Conservation (phyloP, 2,888 invertebrate genomes). For the Tineola bisselliella region DNA sequence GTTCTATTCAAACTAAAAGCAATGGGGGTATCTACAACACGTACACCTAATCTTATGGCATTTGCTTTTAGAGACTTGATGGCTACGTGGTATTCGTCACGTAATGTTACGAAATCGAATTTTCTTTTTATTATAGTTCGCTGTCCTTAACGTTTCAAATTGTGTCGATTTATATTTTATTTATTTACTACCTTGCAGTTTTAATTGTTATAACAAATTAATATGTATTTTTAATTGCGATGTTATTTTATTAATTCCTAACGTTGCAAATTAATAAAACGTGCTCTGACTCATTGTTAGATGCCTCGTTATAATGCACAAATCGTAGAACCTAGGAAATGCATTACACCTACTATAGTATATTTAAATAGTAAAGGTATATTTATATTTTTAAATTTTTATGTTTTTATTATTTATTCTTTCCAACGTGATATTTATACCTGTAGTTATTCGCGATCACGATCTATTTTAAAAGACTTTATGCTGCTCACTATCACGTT, state of each 20-base stretch:
- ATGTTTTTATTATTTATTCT: no score
- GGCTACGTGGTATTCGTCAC: constrained; percentile 1
- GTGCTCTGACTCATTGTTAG: constrained; percentile 22
- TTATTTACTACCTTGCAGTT: no score
- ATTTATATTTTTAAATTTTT: background rate
- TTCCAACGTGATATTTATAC: no score
- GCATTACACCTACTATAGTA: constrained; percentile 26
- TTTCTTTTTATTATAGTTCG: background rate
- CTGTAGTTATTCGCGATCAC: no score
- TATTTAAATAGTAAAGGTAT: background rate
- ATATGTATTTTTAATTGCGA: background rate
- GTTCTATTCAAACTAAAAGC: constrained; percentile 19
- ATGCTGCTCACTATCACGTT: no score
- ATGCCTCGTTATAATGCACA: constrained; percentile 24
- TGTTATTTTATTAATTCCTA: background rate
- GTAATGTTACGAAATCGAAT: background rate
- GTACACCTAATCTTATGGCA: constrained; percentile 4
- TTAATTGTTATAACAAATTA: no score
- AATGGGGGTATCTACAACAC: background rate
- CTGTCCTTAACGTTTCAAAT: background rate
- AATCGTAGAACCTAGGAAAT: constrained; percentile 54
- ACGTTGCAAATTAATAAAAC: background rate
- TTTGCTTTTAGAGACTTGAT: background rate
- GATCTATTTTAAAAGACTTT: no score
- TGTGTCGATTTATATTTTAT: background rate